phyloP scores from a whole-genome alignment of 2,113 vertebrate species.

The Corythoichthys intestinalis region DNA sequence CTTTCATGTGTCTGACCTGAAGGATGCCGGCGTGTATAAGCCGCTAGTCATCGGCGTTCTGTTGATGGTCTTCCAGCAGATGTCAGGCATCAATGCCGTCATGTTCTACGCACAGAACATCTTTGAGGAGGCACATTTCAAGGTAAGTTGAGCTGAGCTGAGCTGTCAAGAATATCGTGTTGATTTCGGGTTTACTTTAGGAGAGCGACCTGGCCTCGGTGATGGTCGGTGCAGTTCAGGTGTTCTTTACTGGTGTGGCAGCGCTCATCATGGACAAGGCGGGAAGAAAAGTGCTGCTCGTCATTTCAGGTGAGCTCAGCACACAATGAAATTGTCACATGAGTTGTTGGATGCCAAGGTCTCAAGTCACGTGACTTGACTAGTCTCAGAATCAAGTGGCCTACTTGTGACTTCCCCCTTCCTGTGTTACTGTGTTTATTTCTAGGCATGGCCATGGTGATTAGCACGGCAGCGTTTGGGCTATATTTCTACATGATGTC shows the following conservation, averaged over 20 bases:
- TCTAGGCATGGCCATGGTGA: slow-evolving; percentile 80
- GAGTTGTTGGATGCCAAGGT: neutral
- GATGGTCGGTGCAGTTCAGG: slow-evolving; percentile 80
- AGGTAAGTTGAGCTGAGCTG: slow-evolving; percentile 65
- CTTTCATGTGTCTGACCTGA: slow-evolving; percentile 74
- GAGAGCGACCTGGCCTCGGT: slow-evolving; percentile 81
- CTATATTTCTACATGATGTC: slow-evolving; percentile 81
- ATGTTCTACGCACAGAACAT: slow-evolving; percentile 93
- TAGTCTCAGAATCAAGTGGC: neutral
- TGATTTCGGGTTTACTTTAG: slow-evolving; percentile 56
- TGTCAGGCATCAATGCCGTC: slow-evolving; percentile 88
- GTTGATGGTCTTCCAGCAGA: slow-evolving; percentile 91
- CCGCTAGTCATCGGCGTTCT: slow-evolving; percentile 81
- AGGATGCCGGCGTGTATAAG: slow-evolving; percentile 80
- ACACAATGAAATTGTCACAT: neutral
- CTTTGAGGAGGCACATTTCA: slow-evolving; percentile 84
- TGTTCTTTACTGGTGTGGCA: slow-evolving; percentile 81
- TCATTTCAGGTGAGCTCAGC: slow-evolving; percentile 75
- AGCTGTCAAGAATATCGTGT: too few relatives aligned
- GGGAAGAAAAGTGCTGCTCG: slow-evolving; percentile 83
- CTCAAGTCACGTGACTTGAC: neutral
- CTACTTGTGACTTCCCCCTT: neutral
- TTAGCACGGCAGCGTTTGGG: slow-evolving; percentile 80
- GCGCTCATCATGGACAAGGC: slow-evolving; percentile 86
- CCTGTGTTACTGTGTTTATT: neutral